Evolutionary conservation across 2,888 invertebrate genomes (phyloP).

Genomic region (Andrena fulva): DNA sequence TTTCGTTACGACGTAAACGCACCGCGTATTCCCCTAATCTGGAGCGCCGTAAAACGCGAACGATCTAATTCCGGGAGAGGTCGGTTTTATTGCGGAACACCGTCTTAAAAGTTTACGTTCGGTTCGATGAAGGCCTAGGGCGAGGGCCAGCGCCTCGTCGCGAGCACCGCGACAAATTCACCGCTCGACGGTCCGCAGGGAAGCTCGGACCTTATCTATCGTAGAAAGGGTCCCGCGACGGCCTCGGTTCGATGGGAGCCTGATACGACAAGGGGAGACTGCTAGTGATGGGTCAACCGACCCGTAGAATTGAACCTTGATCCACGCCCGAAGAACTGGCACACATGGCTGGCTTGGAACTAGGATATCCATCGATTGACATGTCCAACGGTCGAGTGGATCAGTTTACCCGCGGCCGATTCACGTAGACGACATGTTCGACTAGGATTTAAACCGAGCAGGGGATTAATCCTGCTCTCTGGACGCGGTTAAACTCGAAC

Average conservation of each 20-base stretch:
- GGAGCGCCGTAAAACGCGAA: constrained; percentile 37
- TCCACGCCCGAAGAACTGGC: constrained; percentile 61
- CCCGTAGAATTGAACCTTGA: constrained; percentile 67
- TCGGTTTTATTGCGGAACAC: constrained; percentile 47
- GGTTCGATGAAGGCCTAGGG: constrained; percentile 40
- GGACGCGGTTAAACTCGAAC: constrained; percentile 34
- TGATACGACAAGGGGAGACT: constrained; percentile 31
- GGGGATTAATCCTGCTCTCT: constrained; percentile 39
- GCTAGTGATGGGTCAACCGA: constrained; percentile 63
- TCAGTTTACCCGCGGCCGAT: constrained; percentile 57
- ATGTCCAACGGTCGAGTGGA: constrained; percentile 64
- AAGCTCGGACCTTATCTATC: constrained; percentile 21
- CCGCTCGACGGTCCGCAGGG: too few relatives aligned
- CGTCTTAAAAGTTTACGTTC: constrained; percentile 59
- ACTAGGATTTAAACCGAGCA: constrained; percentile 52
- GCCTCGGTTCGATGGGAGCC: constrained; percentile 14
- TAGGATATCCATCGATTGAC: constrained; percentile 62
- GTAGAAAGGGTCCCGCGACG: constrained; percentile 11
- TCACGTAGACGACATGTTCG: constrained; percentile 53
- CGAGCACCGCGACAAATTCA: not conserved
- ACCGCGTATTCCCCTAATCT: constrained; percentile 32
- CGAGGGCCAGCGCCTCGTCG: not conserved
- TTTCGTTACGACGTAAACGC: constrained; percentile 18
- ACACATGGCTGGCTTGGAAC: constrained; percentile 39
- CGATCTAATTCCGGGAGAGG: constrained; percentile 49